phyloP scores from a whole-genome alignment of 2,888 invertebrate genomes.

The Malthinus seriepunctatus region DNA sequence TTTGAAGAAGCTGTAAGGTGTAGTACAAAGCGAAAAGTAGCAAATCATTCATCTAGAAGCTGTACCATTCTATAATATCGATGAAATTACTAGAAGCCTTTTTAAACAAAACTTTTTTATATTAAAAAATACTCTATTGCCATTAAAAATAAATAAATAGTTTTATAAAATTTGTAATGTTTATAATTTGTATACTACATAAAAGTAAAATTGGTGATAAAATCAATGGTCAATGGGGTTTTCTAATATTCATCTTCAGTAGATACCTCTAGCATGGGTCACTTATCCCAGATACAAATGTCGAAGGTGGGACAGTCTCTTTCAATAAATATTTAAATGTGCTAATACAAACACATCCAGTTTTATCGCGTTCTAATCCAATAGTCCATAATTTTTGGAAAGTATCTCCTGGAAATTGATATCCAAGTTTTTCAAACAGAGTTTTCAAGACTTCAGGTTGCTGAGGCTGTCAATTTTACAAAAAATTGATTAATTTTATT shows the following conservation, averaged over 20 bases:
- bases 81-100: constrained; percentile 5
- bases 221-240: no score
- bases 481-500: not conserved
- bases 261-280: no score
- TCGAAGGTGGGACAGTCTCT: constrained; percentile 35
- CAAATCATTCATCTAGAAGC: constrained; percentile 14
- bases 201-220: no score
- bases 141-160: no score
- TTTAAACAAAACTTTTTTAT: not conserved
- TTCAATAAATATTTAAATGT: constrained; percentile 54
- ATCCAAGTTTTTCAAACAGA: constrained; percentile 60
- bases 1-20: constrained; percentile 49
- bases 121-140: no score
- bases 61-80: constrained; percentile 31
- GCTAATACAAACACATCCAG: constrained; percentile 60
- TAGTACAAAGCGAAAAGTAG: constrained; percentile 31
- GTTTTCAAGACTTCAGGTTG: constrained; percentile 48
- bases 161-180: no score
- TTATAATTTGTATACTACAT: no score
- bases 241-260: no score
- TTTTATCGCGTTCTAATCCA: constrained; percentile 57
- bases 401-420: constrained; percentile 55
- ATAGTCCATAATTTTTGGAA: constrained; percentile 59
- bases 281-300: constrained; percentile 52
- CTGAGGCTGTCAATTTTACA: constrained; percentile 41